Evolutionary conservation across 53 echinoderm and acorn worm species (phyloP).

Genomic region (Crossaster papposus): DNA sequence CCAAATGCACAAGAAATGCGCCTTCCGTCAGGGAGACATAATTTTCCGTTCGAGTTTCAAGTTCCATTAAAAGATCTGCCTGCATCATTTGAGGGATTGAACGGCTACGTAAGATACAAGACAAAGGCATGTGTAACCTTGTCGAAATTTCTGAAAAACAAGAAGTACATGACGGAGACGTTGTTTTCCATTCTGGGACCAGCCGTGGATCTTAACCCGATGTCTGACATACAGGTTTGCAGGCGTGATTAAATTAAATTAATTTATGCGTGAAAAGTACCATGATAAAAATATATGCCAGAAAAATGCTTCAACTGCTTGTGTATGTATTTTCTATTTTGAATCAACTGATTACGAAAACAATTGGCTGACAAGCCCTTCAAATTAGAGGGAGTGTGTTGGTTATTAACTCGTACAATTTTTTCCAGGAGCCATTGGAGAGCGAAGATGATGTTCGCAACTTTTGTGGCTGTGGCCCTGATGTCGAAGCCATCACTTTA

Average conservation of each 20-base stretch:
- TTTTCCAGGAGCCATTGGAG: constrained; percentile 62
- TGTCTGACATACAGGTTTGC: constrained; percentile 9
- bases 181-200: background rate
- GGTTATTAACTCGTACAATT: background rate
- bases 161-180: background rate
- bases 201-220: constrained; percentile 10
- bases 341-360: too few species aligned
- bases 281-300: too few species aligned
- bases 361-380: background rate
- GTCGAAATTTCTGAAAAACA: background rate
- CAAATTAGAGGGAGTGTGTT: too few species aligned
- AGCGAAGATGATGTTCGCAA: constrained; percentile 75
- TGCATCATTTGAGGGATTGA: constrained; percentile 75
- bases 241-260: too few species aligned
- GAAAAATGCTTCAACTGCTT: too few species aligned
- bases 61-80: constrained; percentile 67
- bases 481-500: constrained; percentile 65
- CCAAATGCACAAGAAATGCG: constrained; percentile 45
- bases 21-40: constrained; percentile 67
- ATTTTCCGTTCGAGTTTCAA: constrained; percentile 75
- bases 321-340: too few species aligned
- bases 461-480: constrained; percentile 82
- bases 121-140: constrained; percentile 53
- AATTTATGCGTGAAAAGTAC: too few species aligned
- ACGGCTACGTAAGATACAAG: constrained; percentile 78